Evolutionary conservation across 2,797 vertebrate genomes (phyloP).

Genomic region (Tachyglossus aculeatus): DNA sequence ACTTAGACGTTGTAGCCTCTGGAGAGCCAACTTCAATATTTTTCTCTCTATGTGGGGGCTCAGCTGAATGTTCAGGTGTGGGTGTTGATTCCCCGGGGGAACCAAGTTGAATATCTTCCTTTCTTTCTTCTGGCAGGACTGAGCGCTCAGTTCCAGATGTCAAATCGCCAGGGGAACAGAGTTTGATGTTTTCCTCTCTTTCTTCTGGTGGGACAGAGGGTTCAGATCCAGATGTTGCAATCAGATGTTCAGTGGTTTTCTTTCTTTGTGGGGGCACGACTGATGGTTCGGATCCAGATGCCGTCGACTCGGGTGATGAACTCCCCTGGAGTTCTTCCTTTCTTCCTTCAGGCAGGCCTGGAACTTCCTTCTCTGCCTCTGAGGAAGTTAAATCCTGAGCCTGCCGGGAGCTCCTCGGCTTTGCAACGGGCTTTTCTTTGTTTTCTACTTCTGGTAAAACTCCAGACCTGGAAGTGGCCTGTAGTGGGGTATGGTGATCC

Average conservation of each 20-base stretch:
- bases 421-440: conserved; percentile 8
- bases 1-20: too few species aligned
- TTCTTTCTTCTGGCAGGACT: conserved; percentile 14
- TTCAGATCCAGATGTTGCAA: neutral
- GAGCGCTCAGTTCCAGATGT: neutral
- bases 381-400: neutral
- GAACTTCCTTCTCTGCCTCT: neutral
- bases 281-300: neutral
- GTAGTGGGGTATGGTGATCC: conserved; percentile 5
- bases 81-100: neutral
- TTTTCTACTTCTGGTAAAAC: conserved; percentile 12
- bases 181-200: neutral
- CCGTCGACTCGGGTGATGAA: neutral
- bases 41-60: too few species aligned
- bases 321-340: neutral
- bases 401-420: neutral
- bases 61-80: neutral
- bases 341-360: conserved; percentile 7
- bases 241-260: neutral
- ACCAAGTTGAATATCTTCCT: conserved; percentile 6
- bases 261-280: conserved; percentile 12
- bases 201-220: conserved; percentile 6
- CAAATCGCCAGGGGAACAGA: neutral
- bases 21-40: too few species aligned
- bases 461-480: conserved; percentile 20